Percentiles rank a stretch among this genome's conserved stretches.
phyloP scores from a whole-genome alignment of 2,888 invertebrate genomes.

The Calameuta pallipes region DNA sequence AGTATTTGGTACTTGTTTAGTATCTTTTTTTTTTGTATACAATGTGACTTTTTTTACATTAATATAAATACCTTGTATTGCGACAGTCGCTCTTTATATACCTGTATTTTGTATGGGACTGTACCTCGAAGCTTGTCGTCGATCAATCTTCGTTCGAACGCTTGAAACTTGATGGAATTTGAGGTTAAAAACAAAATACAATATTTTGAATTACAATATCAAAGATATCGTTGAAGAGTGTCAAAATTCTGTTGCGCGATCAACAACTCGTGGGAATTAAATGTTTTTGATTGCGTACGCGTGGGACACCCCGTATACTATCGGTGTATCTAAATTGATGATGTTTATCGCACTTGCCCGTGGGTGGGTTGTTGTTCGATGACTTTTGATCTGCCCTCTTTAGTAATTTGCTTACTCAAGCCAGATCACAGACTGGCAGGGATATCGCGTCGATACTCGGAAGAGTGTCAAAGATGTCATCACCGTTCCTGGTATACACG shows the following conservation, averaged over 20 bases:
- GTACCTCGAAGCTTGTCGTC: neutral
- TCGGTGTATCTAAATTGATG: neutral
- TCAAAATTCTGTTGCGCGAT: neutral
- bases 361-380: neutral
- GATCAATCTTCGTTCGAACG: neutral
- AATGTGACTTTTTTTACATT: neutral
- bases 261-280: neutral
- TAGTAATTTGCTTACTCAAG: neutral
- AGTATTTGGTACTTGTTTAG: neutral
- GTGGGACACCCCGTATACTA: neutral
- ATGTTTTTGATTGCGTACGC: neutral
- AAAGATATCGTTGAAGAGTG: no score
- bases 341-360: neutral
- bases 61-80: no score
- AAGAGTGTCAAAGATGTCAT: neutral
- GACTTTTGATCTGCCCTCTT: neutral
- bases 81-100: no score
- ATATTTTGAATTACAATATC: no score
- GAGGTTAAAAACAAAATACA: neutral
- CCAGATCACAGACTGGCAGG: neutral
- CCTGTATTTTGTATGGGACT: neutral
- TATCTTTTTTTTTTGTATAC: neutral
- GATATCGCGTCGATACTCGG: neutral
- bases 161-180: neutral
- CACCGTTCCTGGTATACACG: neutral